phyloP scores from a whole-genome alignment of 53 echinoderm and acorn worm species.

The Antedon mediterranea region DNA sequence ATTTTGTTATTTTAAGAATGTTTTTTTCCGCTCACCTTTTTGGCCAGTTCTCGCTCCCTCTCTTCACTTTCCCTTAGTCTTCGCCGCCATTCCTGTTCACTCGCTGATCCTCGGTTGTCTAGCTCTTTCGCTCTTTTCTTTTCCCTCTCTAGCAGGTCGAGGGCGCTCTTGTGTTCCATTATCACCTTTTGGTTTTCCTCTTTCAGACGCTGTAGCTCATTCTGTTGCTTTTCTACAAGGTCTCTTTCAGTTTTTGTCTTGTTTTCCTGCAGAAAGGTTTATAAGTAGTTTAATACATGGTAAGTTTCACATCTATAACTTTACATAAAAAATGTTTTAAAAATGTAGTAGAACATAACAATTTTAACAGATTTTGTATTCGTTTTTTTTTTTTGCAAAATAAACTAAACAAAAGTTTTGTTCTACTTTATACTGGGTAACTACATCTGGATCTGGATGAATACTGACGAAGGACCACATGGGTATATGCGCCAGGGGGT shows the following conservation, averaged over 20 bases:
- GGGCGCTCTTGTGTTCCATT: slow-evolving; percentile 42
- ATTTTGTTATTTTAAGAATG: too few species aligned
- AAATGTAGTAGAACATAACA: too few species aligned
- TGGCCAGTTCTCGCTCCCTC: slow-evolving; percentile 63
- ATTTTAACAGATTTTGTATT: too few species aligned
- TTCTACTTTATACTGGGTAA: too few species aligned
- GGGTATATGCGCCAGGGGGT: too few species aligned
- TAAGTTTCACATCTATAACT: too few species aligned
- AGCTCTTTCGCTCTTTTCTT: slow-evolving; percentile 58
- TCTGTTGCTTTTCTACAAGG: slow-evolving; percentile 16
- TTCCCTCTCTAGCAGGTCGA: slow-evolving; percentile 67
- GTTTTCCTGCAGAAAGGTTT: background rate
- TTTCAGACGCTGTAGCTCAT: slow-evolving; percentile 20
- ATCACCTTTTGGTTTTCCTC: slow-evolving; percentile 17
- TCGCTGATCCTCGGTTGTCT: slow-evolving; percentile 40
- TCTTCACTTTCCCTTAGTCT: slow-evolving; percentile 44
- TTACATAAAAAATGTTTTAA: too few species aligned
- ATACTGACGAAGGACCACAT: too few species aligned
- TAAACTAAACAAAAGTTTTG: too few species aligned
- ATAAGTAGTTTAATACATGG: too few species aligned
- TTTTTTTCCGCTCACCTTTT: slow-evolving; percentile 26
- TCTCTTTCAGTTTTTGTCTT: slow-evolving; percentile 20
- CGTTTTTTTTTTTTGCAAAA: too few species aligned
- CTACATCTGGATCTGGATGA: too few species aligned
- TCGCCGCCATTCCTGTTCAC: slow-evolving; percentile 78